A percentile compares a stretch with the other conserved stretches of the same genome.
Conservation (phyloP, 2,113 vertebrate species). For the Poecilia latipinna region DNA sequence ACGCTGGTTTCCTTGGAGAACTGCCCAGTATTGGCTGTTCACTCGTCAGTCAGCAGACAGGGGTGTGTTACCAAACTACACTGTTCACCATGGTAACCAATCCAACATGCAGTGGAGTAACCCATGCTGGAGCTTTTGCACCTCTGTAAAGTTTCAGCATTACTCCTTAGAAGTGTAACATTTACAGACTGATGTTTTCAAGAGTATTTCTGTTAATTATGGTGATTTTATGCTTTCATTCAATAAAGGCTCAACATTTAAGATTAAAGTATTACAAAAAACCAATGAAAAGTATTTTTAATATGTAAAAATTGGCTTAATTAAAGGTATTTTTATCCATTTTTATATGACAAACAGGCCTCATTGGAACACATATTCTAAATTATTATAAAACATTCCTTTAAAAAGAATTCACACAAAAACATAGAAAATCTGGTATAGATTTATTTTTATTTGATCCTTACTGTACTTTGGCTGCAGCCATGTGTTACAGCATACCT, state of each 20-base stretch:
- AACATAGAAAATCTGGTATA: background rate
- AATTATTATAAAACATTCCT: background rate
- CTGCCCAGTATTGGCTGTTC: too few species aligned
- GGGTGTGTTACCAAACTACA: too few species aligned
- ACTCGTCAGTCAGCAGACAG: too few species aligned
- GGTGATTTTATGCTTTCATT: background rate
- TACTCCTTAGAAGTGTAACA: background rate
- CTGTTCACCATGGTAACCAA: background rate
- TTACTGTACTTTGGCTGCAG: background rate
- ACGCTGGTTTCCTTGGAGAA: too few species aligned
- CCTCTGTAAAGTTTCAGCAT: too few species aligned
- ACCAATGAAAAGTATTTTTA: background rate
- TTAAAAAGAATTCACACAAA: background rate
- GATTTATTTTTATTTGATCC: slow-evolving; percentile 17
- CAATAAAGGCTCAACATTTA: background rate
- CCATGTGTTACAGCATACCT: slow-evolving; percentile 14
- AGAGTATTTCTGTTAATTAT: background rate
- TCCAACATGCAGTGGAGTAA: background rate
- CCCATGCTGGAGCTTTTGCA: background rate
- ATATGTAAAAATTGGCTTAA: too few species aligned
- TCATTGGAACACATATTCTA: background rate
- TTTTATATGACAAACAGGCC: background rate
- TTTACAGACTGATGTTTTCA: background rate
- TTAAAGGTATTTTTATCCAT: background rate
- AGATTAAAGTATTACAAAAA: background rate